Evolutionary conservation across 2,888 invertebrate genomes (phyloP), one percentile per base, ranked within the genome.

Genomic region (Chymomyza fuscimana): DNA sequence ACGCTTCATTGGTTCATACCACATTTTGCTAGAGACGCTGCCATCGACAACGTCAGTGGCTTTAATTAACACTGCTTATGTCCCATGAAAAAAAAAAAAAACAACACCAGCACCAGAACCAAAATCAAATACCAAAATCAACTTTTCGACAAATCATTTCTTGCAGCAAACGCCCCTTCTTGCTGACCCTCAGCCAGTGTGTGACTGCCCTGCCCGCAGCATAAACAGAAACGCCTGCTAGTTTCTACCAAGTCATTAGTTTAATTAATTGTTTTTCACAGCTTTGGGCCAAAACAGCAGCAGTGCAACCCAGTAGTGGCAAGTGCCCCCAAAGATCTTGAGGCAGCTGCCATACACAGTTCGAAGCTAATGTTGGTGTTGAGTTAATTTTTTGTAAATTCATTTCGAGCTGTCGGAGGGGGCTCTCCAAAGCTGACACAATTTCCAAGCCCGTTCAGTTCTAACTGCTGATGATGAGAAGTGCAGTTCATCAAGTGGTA

Each of bases 211-310:
- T 12, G 5, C n/a, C 25, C 25, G 9, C 9, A 25, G 29, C 7
- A 59, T 29, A 60, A 52, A 12, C 9, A 50, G 9, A 25, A 51
- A 51, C 15, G 32, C 58, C 29, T 58, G 15, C 10, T 12, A 51
- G 72, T 77, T 83, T 84, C 74, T 69, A 76, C 72, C 80, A 71
- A 85, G 81, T 86, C 85, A 87, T 86, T 86, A 81, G 73, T 70
- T 80, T 80, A 86, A 86, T 86, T 86, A 86, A 86, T 86, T 78
- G 77, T 81, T 82, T 73, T 73, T 72, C 64, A 72, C 73, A 77
- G 67, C 65, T 73, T 51, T 22, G 65, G 12, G 16, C 29, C 54
- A 54, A 52, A 51, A 19, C 19, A 22, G n/a, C 63, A 29, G 62
- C 65, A 50, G 63, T 67, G 63, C 66, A 63, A 59, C 61, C 56